Percentiles rank a stretch among this genome's conserved stretches.
These are phyloP conservation scores for Noctua janthe DNA, from an alignment of 2,888 invertebrate genomes.

Conservation along the genomic window DNA sequence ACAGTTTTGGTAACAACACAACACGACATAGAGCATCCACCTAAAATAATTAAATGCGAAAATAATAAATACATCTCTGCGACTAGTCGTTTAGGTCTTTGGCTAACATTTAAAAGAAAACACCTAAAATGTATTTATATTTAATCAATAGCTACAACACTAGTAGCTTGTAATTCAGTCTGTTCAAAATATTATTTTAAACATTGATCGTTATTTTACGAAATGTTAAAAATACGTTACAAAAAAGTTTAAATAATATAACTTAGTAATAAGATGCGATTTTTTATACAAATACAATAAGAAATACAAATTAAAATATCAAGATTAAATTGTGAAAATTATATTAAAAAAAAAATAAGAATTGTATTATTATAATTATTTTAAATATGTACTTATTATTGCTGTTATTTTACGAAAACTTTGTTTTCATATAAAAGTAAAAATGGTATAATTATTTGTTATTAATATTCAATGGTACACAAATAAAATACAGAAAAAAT, in stretches of 20 bases:
- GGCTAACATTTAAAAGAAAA: conserved; percentile 80
- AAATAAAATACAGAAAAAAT: conserved; percentile 29
- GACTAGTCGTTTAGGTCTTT: conserved; percentile 88
- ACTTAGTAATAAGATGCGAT: conserved; percentile 14
- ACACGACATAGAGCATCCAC: conserved; percentile 64
- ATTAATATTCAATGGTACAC: conserved; percentile 45
- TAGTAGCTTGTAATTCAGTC: conserved; percentile 63
- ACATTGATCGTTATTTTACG: conserved; percentile 43
- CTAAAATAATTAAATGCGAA: conserved; percentile 78
- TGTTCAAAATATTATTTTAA: conserved; percentile 49
- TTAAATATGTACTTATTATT: conserved; percentile 64
- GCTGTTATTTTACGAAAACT: conserved; percentile 63
- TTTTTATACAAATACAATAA: conserved; percentile 19
- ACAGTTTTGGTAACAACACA: conserved; percentile 84
- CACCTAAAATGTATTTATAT: conserved; percentile 61
- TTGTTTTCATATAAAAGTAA: conserved; percentile 73
- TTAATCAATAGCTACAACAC: conserved; percentile 45
- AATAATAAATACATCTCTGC: conserved; percentile 79
- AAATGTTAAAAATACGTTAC: conserved; percentile 6
- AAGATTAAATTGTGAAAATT: conserved; percentile 26
- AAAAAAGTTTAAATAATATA: conserved; percentile 14
- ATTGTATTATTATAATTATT: conserved; percentile 10
- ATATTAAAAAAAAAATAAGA: background rate
- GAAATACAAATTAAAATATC: conserved; percentile 13
- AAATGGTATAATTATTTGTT: conserved; percentile 58